These are phyloP conservation scores for Heterotilapia buettikoferi DNA, from an alignment of 2,113 vertebrate genomes.

Conservation along the genomic window DNA sequence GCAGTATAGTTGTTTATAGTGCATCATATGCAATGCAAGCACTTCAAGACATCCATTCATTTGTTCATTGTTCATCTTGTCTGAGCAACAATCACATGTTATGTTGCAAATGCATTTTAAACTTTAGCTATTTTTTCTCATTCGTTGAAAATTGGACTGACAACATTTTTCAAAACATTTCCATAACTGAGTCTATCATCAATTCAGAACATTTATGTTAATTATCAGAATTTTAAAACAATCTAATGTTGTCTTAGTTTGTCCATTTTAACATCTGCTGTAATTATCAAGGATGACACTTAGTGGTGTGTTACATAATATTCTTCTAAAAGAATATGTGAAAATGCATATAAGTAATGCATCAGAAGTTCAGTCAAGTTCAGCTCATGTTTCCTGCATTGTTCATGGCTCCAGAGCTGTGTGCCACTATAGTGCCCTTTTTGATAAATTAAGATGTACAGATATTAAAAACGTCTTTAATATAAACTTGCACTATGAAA, in stretches of 20 bases:
- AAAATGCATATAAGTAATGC: not conserved
- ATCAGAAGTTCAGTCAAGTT: not conserved
- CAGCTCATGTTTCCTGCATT: constrained; percentile 2
- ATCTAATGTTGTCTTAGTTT: not conserved
- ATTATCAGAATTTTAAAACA: not conserved
- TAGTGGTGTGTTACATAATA: not conserved
- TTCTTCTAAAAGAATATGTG: not conserved
- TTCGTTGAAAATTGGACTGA: not conserved
- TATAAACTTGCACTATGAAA: not conserved
- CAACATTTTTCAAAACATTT: not conserved
- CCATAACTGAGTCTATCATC: not conserved
- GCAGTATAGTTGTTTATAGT: not conserved
- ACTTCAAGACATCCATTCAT: not conserved
- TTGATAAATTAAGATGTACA: not conserved
- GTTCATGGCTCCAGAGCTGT: not conserved
- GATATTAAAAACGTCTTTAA: not conserved
- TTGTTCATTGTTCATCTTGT: not conserved
- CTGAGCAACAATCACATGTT: not conserved
- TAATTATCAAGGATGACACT: not conserved
- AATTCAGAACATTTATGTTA: not conserved
- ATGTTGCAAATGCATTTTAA: not conserved
- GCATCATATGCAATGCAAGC: not conserved
- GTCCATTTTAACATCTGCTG: not conserved
- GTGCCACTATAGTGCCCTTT: not conserved
- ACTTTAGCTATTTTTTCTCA: not conserved